Conservation (phyloP, 2,113 vertebrate species). For the Zootoca vivipara region DNA sequence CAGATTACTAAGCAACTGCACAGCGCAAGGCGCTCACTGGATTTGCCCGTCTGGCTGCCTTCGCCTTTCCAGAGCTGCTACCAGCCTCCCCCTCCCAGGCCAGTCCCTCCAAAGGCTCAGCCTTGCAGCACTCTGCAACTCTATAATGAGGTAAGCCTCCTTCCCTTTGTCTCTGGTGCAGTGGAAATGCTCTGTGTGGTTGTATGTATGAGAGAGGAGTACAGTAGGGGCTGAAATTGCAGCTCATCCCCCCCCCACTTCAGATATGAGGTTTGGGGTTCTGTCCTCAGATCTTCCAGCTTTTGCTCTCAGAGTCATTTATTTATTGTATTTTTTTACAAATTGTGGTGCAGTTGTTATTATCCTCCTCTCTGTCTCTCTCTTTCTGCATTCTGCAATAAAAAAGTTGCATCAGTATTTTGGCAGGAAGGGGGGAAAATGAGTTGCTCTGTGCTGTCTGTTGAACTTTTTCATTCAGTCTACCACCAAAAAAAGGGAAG, state of each 20-base stretch:
- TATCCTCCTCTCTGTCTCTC: background rate
- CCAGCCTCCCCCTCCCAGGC: background rate
- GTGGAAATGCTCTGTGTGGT: background rate
- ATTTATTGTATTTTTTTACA: background rate
- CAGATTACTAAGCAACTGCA: constrained; percentile 87
- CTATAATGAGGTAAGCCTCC: constrained; percentile 78
- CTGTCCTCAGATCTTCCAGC: background rate
- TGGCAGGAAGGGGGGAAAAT: background rate
- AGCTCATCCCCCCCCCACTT: background rate
- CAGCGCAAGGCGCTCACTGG: constrained; percentile 78
- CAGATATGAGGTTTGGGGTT: background rate
- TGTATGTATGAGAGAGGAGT: background rate
- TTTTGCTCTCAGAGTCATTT: background rate
- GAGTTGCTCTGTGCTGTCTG: background rate
- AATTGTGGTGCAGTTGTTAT: background rate
- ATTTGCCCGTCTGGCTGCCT: constrained; percentile 70
- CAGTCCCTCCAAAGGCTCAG: background rate
- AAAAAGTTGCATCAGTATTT: constrained; percentile 1
- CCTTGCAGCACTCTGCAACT: constrained; percentile 2
- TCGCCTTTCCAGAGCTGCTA: background rate
- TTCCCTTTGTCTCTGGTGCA: constrained; percentile 25
- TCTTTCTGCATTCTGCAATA: background rate
- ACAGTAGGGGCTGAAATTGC: background rate
- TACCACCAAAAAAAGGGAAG: background rate
- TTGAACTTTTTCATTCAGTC: constrained; percentile 41